Evolutionary conservation across 2,888 invertebrate genomes (phyloP).

Genomic region (Ellobium chinense): DNA sequence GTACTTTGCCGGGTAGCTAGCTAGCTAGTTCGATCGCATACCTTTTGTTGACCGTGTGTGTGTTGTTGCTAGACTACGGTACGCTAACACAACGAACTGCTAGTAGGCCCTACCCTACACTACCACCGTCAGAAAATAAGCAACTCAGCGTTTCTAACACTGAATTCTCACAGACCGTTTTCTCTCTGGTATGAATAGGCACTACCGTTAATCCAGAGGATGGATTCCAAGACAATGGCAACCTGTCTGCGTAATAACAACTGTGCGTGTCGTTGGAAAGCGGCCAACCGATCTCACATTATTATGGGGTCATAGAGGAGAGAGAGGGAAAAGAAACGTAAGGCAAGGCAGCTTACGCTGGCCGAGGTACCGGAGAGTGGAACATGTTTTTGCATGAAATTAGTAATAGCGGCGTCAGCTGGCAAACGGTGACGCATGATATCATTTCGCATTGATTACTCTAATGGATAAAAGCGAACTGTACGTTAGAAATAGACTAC

Average conservation of each 20-base stretch:
- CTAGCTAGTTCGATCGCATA: slow-evolving; percentile 24
- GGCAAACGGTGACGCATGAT: not conserved
- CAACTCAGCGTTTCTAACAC: slow-evolving; percentile 18
- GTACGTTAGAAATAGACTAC: not conserved
- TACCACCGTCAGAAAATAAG: not conserved
- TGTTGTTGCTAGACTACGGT: slow-evolving; percentile 41
- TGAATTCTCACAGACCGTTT: not conserved
- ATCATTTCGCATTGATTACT: not conserved
- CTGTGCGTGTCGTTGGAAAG: not conserved
- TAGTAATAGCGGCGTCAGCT: not conserved
- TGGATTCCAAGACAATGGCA: not conserved
- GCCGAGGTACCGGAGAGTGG: not conserved
- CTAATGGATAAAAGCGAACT: not conserved
- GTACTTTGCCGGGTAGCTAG: slow-evolving; percentile 26
- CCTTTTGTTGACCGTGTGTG: slow-evolving; percentile 22
- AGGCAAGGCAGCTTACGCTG: too few species aligned
- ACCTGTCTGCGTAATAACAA: not conserved
- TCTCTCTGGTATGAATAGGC: not conserved
- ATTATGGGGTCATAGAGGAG: not conserved
- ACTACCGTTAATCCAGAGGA: not conserved
- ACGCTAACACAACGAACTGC: slow-evolving; percentile 10
- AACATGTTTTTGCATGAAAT: slow-evolving; percentile 3
- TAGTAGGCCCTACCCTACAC: not conserved
- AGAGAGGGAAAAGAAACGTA: too few species aligned
- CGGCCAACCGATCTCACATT: not conserved